These are phyloP conservation scores for Pempheris klunzingeri DNA, from an alignment of 2,797 vertebrate species.

Conservation along the genomic window DNA sequence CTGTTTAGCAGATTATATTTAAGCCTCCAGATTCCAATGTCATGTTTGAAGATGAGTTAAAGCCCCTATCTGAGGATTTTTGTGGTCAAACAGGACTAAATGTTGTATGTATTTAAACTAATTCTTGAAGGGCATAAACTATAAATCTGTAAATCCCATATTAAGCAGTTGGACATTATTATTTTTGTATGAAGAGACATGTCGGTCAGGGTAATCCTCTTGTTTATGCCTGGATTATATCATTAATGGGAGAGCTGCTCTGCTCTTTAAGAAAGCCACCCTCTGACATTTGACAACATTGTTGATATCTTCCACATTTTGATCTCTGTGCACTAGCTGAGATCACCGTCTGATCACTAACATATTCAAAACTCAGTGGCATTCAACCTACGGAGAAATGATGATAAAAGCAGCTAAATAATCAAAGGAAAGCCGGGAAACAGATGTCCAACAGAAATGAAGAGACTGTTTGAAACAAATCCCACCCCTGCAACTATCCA, in stretches of 20 bases:
- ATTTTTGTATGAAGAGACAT: conserved; percentile 39
- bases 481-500: conserved; percentile 19
- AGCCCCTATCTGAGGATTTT: conserved; percentile 37
- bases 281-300: conserved; percentile 13
- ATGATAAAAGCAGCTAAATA: conserved; percentile 15
- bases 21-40: conserved; percentile 56
- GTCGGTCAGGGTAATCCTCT: conserved; percentile 45
- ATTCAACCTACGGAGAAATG: background rate
- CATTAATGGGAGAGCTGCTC: conserved; percentile 28
- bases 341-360: background rate
- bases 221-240: conserved; percentile 57
- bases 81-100: conserved; percentile 32
- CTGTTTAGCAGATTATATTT: conserved; percentile 68
- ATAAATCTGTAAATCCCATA: conserved; percentile 56
- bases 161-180: conserved; percentile 47
- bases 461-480: background rate
- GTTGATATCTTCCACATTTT: background rate
- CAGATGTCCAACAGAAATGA: conserved; percentile 36
- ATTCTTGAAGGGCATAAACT: conserved; percentile 54
- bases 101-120: conserved; percentile 50
- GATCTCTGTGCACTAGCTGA: conserved; percentile 3
- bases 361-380: background rate
- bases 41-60: conserved; percentile 59
- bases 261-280: conserved; percentile 35
- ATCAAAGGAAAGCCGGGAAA: conserved; percentile 41